Evolutionary conservation across 2,113 vertebrate genomes (phyloP).

Genomic region (Tychaedon coryphoeus): DNA sequence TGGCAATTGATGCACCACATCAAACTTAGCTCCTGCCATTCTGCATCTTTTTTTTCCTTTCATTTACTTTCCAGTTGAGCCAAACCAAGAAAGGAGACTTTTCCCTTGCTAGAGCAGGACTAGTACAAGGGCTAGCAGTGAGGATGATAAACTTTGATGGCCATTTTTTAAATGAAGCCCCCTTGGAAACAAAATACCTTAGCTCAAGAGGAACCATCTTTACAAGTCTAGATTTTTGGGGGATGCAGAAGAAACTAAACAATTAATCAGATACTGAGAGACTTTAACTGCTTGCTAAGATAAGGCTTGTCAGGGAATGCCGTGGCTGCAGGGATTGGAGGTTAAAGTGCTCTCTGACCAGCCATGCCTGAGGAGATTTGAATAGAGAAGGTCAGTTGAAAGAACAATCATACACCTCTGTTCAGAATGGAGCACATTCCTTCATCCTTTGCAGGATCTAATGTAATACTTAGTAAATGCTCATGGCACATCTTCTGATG

Average conservation of each 20-base stretch:
- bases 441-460: not conserved
- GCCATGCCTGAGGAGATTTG: not conserved
- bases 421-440: not conserved
- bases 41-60: not conserved
- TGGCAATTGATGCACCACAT: not conserved
- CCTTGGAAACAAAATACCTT: not conserved
- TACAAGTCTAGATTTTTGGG: not conserved
- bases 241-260: not conserved
- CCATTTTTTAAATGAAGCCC: not conserved
- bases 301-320: not conserved
- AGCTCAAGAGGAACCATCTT: not conserved
- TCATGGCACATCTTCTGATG: not conserved
- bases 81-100: not conserved
- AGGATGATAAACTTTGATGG: not conserved
- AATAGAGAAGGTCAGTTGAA: not conserved
- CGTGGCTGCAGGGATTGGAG: not conserved
- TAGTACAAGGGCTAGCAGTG: not conserved
- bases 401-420: not conserved
- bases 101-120: not conserved
- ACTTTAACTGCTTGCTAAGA: not conserved
- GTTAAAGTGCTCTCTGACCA: not conserved
- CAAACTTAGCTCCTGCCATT: not conserved
- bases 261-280: not conserved
- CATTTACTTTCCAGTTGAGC: not conserved
- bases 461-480: not conserved